A percentile compares a stretch with the other conserved stretches of the same genome.
phyloP scores from a whole-genome alignment of 2,113 vertebrate species.

The Cephalopholis sonnerati region DNA sequence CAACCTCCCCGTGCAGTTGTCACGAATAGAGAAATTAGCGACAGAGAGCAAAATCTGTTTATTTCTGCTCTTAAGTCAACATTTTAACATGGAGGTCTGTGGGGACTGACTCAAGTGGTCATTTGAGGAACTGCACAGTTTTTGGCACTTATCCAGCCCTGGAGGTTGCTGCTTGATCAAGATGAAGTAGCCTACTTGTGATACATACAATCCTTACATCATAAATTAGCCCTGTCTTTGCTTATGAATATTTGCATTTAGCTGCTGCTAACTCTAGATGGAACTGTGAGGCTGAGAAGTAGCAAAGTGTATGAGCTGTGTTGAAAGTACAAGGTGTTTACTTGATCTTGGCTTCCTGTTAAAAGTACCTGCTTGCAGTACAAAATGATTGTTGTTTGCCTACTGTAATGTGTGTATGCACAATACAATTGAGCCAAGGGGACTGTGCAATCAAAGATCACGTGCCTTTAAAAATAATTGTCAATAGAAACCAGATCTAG shows the following conservation, averaged over 20 bases:
- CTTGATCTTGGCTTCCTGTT: background rate
- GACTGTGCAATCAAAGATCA: constrained; percentile 10
- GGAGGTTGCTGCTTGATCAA: background rate
- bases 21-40: no score
- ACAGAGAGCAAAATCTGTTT: no score
- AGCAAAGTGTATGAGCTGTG: background rate
- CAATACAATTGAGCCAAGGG: background rate
- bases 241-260: background rate
- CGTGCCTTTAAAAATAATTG: background rate
- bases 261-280: background rate
- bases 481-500: constrained; percentile 8
- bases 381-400: background rate
- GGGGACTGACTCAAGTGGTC: no score
- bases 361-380: background rate
- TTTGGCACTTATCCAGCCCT: no score
- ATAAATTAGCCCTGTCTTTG: background rate
- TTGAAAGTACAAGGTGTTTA: background rate
- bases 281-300: background rate
- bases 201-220: background rate
- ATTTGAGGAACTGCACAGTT: no score
- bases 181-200: background rate
- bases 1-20: no score
- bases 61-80: no score
- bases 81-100: no score
- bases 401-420: background rate